Percentiles rank a stretch among this genome's conserved stretches.
phyloP scores from a whole-genome alignment of 2,888 invertebrate genomes.

The Amphipyra tragopoginis region DNA sequence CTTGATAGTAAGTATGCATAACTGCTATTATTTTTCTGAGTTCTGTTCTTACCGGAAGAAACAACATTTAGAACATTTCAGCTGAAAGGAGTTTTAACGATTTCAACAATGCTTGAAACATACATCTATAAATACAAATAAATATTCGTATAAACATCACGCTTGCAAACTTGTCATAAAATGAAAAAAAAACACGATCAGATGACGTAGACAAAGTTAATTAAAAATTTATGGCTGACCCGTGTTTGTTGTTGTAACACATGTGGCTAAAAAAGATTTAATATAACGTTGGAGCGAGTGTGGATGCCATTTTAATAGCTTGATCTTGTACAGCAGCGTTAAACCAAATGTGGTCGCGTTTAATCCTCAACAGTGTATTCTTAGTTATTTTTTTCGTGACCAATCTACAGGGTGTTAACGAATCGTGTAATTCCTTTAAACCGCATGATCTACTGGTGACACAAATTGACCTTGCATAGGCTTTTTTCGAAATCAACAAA shows the following conservation, averaged over 20 bases:
- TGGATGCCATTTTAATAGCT: slow-evolving; percentile 26
- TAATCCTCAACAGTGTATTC: background rate
- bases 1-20: background rate
- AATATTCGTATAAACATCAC: slow-evolving; percentile 42
- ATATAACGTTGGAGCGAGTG: slow-evolving; percentile 25
- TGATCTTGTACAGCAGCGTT: slow-evolving; percentile 21
- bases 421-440: no score
- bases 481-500: no score
- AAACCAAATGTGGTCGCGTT: slow-evolving; percentile 22
- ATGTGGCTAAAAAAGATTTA: slow-evolving; percentile 45
- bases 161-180: slow-evolving; percentile 41
- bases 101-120: slow-evolving; percentile 21
- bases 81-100: background rate
- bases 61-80: background rate
- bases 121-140: slow-evolving; percentile 29
- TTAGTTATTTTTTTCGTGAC: no score
- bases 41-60: slow-evolving; percentile 12
- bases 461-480: no score
- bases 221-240: slow-evolving; percentile 47
- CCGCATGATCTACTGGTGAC: no score
- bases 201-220: slow-evolving; percentile 39
- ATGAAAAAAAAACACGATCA: slow-evolving; percentile 25
- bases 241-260: slow-evolving; percentile 48
- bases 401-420: no score
- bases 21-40: slow-evolving; percentile 8